Conservation (phyloP, 2,113 vertebrate species). For the Hippocampus barbouri region DNA sequence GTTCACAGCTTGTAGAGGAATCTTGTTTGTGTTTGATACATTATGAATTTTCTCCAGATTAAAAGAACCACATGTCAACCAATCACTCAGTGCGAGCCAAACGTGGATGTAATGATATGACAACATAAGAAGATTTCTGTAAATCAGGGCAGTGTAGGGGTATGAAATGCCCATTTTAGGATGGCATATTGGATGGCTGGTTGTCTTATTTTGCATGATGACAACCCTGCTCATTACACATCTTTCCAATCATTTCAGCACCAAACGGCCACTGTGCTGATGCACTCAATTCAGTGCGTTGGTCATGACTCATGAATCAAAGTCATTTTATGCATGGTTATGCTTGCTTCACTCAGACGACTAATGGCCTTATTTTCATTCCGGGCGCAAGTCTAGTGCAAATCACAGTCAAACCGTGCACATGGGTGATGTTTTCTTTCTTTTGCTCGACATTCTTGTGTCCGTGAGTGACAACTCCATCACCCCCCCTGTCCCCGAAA, state of each 20-base stretch:
- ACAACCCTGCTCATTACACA: background rate
- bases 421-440: too few relatives aligned
- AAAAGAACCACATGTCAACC: background rate
- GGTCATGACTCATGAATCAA: background rate
- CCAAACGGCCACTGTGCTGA: background rate
- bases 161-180: too few relatives aligned
- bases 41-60: background rate
- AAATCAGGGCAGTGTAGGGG: background rate
- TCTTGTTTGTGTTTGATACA: background rate
- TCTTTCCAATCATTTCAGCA: constrained; percentile 12
- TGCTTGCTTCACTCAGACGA: constrained; percentile 4
- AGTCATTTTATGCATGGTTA: background rate
- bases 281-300: background rate
- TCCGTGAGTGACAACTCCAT: too few relatives aligned
- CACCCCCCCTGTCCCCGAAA: too few relatives aligned
- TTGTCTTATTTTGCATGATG: background rate
- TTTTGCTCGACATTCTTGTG: too few relatives aligned
- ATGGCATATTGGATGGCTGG: background rate
- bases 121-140: background rate
- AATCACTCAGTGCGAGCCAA: background rate
- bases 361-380: background rate
- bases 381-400: too few relatives aligned
- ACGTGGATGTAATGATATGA: background rate
- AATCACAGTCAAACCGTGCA: too few relatives aligned
- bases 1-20: background rate